phyloP scores from a whole-genome alignment of 2,797 vertebrate species.

The Xyrichtys novacula region DNA sequence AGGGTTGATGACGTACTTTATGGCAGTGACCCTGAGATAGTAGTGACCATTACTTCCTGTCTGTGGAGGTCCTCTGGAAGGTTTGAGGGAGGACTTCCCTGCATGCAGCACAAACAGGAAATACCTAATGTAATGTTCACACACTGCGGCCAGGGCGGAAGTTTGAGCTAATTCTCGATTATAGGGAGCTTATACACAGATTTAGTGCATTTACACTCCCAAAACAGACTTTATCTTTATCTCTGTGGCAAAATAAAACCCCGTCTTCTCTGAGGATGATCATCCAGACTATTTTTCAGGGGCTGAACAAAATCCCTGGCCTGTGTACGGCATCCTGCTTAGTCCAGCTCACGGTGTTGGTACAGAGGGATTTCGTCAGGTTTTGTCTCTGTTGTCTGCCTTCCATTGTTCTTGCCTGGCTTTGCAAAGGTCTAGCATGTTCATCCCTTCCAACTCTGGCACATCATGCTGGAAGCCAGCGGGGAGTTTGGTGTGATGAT shows the following conservation, averaged over 20 bases:
- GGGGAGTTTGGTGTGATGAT: conserved; percentile 24
- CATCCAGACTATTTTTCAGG: conserved; percentile 8
- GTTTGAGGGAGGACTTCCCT: conserved; percentile 49
- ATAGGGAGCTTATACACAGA: conserved; percentile 26
- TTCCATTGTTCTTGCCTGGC: conserved; percentile 46
- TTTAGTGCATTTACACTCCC: conserved; percentile 15
- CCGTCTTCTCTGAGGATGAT: neutral
- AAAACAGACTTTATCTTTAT: too few species aligned
- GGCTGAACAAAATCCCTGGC: conserved; percentile 11
- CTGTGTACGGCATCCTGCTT: conserved; percentile 19
- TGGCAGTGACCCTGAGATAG: conserved; percentile 58
- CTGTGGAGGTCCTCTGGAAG: conserved; percentile 33
- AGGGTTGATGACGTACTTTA: conserved; percentile 52
- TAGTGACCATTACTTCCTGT: conserved; percentile 70
- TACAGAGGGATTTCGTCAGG: conserved; percentile 46
- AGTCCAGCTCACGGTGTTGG: conserved; percentile 25
- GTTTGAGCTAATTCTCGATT: conserved; percentile 28
- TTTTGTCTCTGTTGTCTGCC: conserved; percentile 56
- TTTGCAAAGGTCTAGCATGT: conserved; percentile 43
- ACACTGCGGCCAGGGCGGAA: conserved; percentile 40
- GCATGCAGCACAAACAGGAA: conserved; percentile 75
- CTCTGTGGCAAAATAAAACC: neutral
- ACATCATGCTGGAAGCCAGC: conserved; percentile 47
- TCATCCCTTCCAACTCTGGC: conserved; percentile 26
- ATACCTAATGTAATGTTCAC: conserved; percentile 69